A percentile compares a stretch with the other conserved stretches of the same genome.
phyloP scores from a whole-genome alignment of 2,888 invertebrate species.

The Dorcus parallelipipedus region DNA sequence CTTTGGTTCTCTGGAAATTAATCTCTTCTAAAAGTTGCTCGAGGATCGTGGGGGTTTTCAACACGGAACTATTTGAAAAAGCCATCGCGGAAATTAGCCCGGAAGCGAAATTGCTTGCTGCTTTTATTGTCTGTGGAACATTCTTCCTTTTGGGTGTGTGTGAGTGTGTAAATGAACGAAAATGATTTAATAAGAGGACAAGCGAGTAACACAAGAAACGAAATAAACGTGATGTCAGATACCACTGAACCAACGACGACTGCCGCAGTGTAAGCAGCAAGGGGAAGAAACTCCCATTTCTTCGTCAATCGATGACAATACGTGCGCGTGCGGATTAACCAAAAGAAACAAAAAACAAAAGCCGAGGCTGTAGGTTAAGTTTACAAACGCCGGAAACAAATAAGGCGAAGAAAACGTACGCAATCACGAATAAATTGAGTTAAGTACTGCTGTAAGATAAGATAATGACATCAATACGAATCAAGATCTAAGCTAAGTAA shows the following conservation, averaged over 20 bases:
- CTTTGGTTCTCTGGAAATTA: conserved; percentile 88
- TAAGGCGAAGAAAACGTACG: no score
- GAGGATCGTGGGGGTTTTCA: conserved; percentile 65
- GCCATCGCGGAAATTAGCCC: conserved; percentile 34
- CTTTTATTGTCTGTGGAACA: background rate
- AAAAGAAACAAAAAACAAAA: no score
- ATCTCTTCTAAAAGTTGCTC: conserved; percentile 88
- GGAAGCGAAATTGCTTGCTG: no score
- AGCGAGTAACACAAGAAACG: no score
- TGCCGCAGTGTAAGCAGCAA: background rate
- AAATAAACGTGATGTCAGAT: no score
- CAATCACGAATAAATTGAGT: no score
- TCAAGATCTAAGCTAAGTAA: no score
- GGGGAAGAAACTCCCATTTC: conserved; percentile 15
- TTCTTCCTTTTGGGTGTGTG: background rate
- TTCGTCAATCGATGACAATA: conserved; percentile 12
- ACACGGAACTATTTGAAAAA: conserved; percentile 43
- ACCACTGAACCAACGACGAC: no score
- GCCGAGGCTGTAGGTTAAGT: no score
- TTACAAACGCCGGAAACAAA: no score
- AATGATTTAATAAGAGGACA: background rate
- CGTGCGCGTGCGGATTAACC: conserved; percentile 14
- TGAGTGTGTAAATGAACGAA: background rate
- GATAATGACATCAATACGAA: no score
- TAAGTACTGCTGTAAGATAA: no score